Conservation (phyloP, 2,797 vertebrate genomes). For the Rhodeus uyekii region DNA sequence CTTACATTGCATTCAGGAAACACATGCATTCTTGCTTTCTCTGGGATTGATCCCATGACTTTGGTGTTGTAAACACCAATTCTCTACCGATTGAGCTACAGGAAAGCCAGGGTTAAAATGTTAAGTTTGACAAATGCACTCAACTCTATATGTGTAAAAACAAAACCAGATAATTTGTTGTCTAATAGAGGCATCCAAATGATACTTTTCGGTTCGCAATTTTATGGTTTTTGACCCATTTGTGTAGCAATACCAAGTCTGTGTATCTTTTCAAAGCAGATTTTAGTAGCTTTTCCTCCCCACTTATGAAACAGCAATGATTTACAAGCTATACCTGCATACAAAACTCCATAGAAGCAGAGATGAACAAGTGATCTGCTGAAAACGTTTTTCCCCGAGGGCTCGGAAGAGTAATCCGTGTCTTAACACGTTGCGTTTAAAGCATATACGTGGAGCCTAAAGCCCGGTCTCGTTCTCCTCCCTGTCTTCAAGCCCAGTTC, state of each 20-base stretch:
- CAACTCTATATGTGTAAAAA: not conserved
- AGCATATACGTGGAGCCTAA: constrained; percentile 69
- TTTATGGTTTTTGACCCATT: constrained; percentile 1
- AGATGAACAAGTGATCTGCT: constrained; percentile 48
- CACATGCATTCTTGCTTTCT: no score
- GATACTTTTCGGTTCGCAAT: not conserved
- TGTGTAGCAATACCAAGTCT: constrained; percentile 47
- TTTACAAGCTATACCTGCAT: constrained; percentile 69
- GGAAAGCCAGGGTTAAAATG: not conserved
- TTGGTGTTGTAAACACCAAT: no score
- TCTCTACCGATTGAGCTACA: no score
- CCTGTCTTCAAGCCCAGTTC: constrained; percentile 56
- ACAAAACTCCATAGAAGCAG: constrained; percentile 68
- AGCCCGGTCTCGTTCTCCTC: constrained; percentile 54
- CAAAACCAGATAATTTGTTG: not conserved
- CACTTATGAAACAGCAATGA: constrained; percentile 60
- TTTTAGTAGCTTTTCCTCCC: constrained; percentile 55
- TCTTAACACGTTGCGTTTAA: constrained; percentile 69
- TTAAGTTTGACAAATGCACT: not conserved
- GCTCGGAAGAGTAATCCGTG: constrained; percentile 59
- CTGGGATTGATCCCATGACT: no score
- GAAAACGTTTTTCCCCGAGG: constrained; percentile 61
- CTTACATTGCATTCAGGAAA: no score
- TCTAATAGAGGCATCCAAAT: not conserved
- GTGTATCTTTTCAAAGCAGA: constrained; percentile 65